Percentiles rank a stretch among this genome's conserved stretches.
Conservation (phyloP, 2,113 vertebrate genomes). For the Pyrgilauda ruficollis region DNA sequence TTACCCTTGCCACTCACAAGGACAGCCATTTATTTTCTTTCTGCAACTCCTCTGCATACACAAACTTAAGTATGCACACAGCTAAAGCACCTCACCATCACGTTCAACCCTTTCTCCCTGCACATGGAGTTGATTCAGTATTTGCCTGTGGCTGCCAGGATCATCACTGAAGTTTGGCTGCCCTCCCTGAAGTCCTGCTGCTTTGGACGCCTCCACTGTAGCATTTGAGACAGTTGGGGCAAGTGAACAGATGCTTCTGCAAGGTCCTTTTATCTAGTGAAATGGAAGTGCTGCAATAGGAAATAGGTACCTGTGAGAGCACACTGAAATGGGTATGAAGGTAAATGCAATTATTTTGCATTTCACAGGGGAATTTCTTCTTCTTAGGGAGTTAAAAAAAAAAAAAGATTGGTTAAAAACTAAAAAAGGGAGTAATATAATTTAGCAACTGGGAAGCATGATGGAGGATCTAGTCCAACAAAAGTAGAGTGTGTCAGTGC, state of each 20-base stretch:
- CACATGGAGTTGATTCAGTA: background rate
- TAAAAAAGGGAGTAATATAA: background rate
- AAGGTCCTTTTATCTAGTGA: constrained; percentile 13
- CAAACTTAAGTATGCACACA: background rate
- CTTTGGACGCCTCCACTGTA: background rate
- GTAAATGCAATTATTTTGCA: background rate
- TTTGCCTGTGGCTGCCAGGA: constrained; percentile 12
- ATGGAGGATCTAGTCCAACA: background rate
- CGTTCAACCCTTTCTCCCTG: background rate
- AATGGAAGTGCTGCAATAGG: background rate
- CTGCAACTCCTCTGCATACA: background rate
- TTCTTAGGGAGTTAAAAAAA: background rate
- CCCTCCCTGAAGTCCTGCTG: constrained; percentile 47
- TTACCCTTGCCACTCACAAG: background rate
- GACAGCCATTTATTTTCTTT: background rate
- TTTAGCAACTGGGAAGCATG: background rate
- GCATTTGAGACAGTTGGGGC: background rate
- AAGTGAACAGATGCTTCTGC: constrained; percentile 44
- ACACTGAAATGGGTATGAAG: background rate
- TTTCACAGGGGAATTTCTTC: background rate
- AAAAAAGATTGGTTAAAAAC: background rate
- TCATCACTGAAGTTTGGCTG: constrained; percentile 43
- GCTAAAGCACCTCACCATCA: background rate
- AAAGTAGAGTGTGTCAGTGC: background rate
- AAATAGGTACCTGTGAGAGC: background rate